Conservation (phyloP, 92 coral and sea anemone species). For the Porites rus region DNA sequence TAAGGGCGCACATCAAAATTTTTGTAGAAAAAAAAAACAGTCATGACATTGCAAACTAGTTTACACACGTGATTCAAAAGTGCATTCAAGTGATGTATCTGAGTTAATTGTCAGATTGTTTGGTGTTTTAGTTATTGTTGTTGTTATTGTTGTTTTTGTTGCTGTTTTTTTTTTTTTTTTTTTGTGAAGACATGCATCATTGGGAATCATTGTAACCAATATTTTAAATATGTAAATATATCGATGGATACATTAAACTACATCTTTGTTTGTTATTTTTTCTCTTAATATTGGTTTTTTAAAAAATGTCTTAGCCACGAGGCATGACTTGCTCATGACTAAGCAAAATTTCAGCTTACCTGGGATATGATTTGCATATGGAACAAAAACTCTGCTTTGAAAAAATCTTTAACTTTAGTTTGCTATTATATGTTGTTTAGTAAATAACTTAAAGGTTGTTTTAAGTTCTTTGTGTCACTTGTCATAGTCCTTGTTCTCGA, state of each 20-base stretch:
- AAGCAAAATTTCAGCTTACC: not conserved
- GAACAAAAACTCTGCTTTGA: not conserved
- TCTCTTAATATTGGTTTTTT: not conserved
- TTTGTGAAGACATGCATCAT: too few relatives aligned
- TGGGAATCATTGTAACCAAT: not conserved
- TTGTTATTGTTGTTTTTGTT: too few relatives aligned
- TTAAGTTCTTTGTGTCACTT: not conserved
- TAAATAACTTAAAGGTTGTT: not conserved
- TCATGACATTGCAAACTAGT: too few relatives aligned
- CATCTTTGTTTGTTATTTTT: not conserved
- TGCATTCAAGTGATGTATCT: too few relatives aligned
- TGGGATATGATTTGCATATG: not conserved
- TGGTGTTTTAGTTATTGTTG: too few relatives aligned
- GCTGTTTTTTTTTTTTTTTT: too few relatives aligned
- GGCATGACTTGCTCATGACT: not conserved
- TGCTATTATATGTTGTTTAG: not conserved
- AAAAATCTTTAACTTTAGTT: not conserved
- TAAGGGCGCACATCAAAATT: too few relatives aligned
- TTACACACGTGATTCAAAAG: too few relatives aligned
- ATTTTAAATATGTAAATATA: too few relatives aligned
- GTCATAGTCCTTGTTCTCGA: conserved; percentile 15
- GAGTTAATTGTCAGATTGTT: too few relatives aligned
- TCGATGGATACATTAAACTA: not conserved
- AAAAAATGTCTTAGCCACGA: not conserved
- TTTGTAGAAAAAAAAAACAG: too few relatives aligned